Evolutionary conservation across 2,888 invertebrate species (phyloP), one percentile per base, ranked within the genome.

Genomic region (Eristalis arbustorum): DNA sequence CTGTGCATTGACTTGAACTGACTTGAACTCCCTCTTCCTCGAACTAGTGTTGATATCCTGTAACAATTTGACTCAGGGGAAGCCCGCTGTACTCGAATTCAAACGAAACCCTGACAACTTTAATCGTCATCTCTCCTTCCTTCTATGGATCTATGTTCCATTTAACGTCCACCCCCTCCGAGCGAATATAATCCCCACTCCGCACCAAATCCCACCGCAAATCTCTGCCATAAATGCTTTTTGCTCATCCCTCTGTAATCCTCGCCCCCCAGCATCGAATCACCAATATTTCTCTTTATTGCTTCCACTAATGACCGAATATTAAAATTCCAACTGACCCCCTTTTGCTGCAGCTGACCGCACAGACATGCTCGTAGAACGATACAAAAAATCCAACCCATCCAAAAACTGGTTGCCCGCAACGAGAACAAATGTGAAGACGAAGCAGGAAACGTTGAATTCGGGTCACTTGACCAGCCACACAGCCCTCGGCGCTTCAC

Each of bases 401-500:
- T 57, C 37, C 67, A 56, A 31, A n/a, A 67, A 67, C 37, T 28
- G n/a, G 5, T 42, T 28, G 13, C 31, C 34, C 11, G 28, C 59
- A 76, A 73, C 64, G 67, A 71, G 74, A 75, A 63, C 80, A 68
- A 84, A 73, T 84, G 40, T 49, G 49, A 77, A 31, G 31, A 78
- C 61, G 42, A 82, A 82, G 71, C 66, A 82, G 73, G 85, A 85
- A 85, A 66, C 62, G 63, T 59, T 63, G 72, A 57, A 84, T 81
- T 57, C 82, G 71, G 85, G 85, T 87, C 85, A 87, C 78, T 87
- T 82, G 85, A 82, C 82, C 85, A 77, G 28, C 49, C 25, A 61
- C 63, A 72, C 40, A 74, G 67, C 79, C 74, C 84, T 66, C 40
- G n/a, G 23, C 63, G 49, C 49, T 71, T 67, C 42, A 62, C 71